phyloP scores from a whole-genome alignment of 2,888 invertebrate genomes.

The Onthophagus sagittarius region DNA sequence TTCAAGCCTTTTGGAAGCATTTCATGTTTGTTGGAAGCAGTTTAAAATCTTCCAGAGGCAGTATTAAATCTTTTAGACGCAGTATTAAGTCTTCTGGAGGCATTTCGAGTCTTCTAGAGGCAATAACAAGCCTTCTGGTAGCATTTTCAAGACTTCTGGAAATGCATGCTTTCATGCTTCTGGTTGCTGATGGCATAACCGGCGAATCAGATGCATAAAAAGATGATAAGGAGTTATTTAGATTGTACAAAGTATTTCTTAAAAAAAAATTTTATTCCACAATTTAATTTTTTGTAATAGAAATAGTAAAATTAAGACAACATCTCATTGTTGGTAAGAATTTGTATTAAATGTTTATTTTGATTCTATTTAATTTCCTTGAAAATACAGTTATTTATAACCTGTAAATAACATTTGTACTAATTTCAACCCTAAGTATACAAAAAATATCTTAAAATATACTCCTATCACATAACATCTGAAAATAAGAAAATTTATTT shows the following conservation, averaged over 20 bases:
- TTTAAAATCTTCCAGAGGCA: no score
- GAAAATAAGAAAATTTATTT: background rate
- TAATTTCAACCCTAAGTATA: background rate
- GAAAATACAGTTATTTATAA: no score
- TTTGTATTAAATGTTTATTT: background rate
- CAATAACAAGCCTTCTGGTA: no score
- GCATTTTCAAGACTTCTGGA: no score
- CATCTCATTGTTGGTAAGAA: background rate
- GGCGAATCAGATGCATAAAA: slow-evolving; percentile 52
- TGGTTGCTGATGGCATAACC: slow-evolving; percentile 68
- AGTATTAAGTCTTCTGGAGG: no score
- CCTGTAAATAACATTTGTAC: background rate
- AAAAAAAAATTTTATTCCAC: background rate
- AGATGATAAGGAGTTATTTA: no score
- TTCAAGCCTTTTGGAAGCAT: no score
- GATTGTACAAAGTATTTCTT: no score
- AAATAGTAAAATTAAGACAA: background rate
- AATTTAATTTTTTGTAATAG: background rate
- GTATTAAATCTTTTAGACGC: no score
- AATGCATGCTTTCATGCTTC: slow-evolving; percentile 99
- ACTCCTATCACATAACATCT: background rate
- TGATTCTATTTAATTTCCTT: background rate
- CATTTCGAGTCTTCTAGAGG: no score
- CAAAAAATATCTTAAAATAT: background rate
- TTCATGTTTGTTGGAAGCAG: no score